Base-by-base conservation (phyloP, 2,888 invertebrate genomes). In the Acleris laterana region DNA sequence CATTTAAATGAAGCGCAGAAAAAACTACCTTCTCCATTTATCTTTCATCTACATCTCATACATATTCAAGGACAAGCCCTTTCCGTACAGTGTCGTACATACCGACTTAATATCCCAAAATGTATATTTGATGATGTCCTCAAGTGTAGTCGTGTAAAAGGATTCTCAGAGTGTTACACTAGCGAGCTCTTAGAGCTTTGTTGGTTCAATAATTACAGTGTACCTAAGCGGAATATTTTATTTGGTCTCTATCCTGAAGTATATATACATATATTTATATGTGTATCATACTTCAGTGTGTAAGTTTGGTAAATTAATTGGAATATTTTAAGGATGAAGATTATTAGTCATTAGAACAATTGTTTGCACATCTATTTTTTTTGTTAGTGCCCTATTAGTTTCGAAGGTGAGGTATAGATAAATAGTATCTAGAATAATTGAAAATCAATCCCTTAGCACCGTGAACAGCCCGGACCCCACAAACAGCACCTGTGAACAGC, bases 51-150 rank as follows among this genome's bases (percentile, higher is more conserved):
- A 7, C 20, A 68, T 69, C 64, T 73, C 82, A 85, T 86, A 83
- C 84, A 86, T 86, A 87, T 87, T 86, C 86, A 85, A 80, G 81
- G 78, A 72, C 71, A 74, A 71, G 74, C 72, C 71, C 75, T 77
- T 75, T 73, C 75, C 72, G 75, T 72, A 75, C 75, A 71, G 70
- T 68, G 75, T 73, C 75, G 74, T 77, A 74, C 75, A 75, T 74
- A 74, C 77, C 73, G 77, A 75, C 85, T 82, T 87, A 85, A 88
- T 85, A 83, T 80, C 79, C 82, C 78, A 71, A 86, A 88, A 89
- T 89, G 89, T 89, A 89, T 89, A 89, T 89, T 89, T 89, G 85
- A 89, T 88, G 88, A 87, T 83, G 83, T 84, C 79, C 80, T 79
- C 77, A 74, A 75, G 74, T 69, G 70, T 71, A 71, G 70, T 69